Base-by-base conservation (phyloP, 2,113 vertebrate genomes). In the Ornithorhynchus anatinus region DNA sequence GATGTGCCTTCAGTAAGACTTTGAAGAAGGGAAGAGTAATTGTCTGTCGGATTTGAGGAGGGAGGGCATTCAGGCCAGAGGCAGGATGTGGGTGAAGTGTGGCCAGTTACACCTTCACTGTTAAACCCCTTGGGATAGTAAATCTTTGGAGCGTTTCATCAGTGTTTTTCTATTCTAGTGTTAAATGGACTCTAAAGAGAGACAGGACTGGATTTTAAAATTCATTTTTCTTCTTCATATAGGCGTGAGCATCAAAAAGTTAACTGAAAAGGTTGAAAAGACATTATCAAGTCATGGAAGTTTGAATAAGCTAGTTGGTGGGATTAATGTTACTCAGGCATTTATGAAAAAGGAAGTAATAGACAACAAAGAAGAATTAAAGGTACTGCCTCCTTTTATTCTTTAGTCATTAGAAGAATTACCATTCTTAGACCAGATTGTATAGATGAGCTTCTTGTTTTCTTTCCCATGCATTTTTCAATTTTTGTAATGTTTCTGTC, bases 291-390 rank as follows among this genome's bases (percentile, higher is more conserved):
- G 83, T 78, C 64, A 86, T 53, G 84, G 47, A 61, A 89, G 10
- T 33, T 90, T 86, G 77, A 91, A 53, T 51, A 95, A 92, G 69
- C 92, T 94, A 61, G 74, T 79, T 81, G 93, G 93, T 81, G 94
- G 94, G 43, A 62, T 94, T 56, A 91, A 91, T 40, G 22, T 93
- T 25, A 38, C 92, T 1, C 83, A 91, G 17, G 40, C 72, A 1
- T 92, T 92, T 57, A 36, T 89, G 71, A 92, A 85, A 69, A 94
- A 88, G 39, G 93, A 95, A 16, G 90, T 88, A 10, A 68, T 92
- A 27, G 91, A n/a, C n/a, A n/a, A n/a, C n/a, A n/a, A 93, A 89
- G 94, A 94, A 91, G 94, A 95, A 31, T 76, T 89, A 1, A 94
- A 93, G 92, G 97, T 98, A 80, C 69, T 23, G 17, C 77, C 8